A percentile compares a stretch with the other conserved stretches of the same genome.
Conservation (phyloP, 2,797 vertebrate species). For the Myotis pilosus region DNA sequence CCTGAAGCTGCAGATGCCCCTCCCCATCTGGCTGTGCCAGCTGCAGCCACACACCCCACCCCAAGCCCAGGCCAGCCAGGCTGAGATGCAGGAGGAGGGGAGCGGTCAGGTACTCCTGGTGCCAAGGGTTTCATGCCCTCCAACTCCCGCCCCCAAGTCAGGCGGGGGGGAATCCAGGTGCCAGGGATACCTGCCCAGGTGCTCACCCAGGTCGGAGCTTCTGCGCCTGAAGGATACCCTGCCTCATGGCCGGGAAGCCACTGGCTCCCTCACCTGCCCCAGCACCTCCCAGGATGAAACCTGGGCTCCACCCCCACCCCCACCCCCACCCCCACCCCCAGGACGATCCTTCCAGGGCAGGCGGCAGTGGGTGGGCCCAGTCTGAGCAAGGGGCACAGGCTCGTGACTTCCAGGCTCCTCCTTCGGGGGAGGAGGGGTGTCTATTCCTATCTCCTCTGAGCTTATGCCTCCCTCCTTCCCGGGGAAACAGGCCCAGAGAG, state of each 20-base stretch:
- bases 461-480: neutral
- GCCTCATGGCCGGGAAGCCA: neutral
- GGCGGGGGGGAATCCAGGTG: neutral
- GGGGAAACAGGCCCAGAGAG: slow-evolving; percentile 51
- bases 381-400: neutral
- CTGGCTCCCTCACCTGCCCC: neutral
- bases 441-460: neutral
- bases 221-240: neutral
- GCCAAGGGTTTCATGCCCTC: neutral
- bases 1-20: neutral
- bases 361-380: neutral
- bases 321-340: neutral
- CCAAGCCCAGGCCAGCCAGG: neutral
- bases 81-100: neutral
- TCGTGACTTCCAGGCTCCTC: neutral
- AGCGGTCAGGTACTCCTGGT: neutral
- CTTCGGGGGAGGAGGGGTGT: neutral
- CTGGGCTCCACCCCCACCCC: neutral
- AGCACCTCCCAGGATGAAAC: neutral
- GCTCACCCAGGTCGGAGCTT: neutral
- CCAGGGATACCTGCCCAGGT: neutral
- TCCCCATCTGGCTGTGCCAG: neutral
- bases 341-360: neutral
- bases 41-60: neutral
- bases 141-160: neutral